Evolutionary conservation across 2,888 invertebrate genomes (phyloP).

Genomic region (Hecatera dysodea): DNA sequence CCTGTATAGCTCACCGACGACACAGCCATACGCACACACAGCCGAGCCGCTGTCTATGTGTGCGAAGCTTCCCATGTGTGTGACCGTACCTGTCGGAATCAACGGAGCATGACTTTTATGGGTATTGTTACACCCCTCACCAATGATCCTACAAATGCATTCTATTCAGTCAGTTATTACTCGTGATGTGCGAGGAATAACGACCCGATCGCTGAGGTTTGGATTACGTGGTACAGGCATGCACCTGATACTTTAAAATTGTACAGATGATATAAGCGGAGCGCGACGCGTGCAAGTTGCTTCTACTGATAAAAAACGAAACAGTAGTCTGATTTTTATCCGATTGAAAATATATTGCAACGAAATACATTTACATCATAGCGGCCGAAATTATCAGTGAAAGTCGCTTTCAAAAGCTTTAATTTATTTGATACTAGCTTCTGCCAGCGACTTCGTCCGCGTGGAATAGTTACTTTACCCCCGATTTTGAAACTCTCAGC

Average conservation of each 20-base stretch:
- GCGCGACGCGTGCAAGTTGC: constrained; percentile 5
- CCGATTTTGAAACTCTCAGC: no score
- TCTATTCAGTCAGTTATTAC: constrained; percentile 49
- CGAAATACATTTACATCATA: not conserved
- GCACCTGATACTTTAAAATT: constrained; percentile 54
- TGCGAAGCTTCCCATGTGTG: constrained; percentile 62
- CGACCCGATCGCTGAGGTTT: constrained; percentile 19
- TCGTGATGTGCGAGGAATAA: constrained; percentile 34
- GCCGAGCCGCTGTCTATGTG: constrained; percentile 45
- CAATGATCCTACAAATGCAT: constrained; percentile 69
- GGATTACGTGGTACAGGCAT: constrained; percentile 50
- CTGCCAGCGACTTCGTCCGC: no score
- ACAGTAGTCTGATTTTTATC: not conserved
- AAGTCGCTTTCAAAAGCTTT: not conserved
- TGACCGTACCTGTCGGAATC: constrained; percentile 76
- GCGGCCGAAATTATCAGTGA: not conserved
- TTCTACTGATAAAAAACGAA: constrained; percentile 7
- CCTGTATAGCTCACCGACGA: constrained; percentile 67
- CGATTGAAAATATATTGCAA: not conserved
- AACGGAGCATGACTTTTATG: constrained; percentile 80
- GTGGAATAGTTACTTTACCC: no score
- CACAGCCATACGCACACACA: constrained; percentile 47
- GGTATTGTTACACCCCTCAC: constrained; percentile 79
- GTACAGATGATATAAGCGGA: constrained; percentile 33
- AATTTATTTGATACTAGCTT: no score